Percentiles rank a stretch among this genome's conserved stretches.
Evolutionary conservation across 2,113 vertebrate genomes (phyloP).

Genomic region (Seriola dumerili): DNA sequence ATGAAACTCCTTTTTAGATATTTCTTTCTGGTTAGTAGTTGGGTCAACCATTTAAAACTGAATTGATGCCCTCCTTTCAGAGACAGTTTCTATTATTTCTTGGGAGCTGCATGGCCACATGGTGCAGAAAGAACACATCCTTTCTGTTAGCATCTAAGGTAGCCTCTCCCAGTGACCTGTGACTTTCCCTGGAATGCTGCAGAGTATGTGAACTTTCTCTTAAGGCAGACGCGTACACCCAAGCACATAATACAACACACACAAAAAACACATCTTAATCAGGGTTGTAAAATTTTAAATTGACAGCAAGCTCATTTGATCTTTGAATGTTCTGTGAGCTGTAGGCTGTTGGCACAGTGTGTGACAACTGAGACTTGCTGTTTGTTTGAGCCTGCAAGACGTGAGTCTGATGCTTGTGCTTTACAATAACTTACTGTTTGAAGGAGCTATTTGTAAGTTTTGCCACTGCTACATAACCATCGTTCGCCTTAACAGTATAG

Average conservation of each 20-base stretch:
- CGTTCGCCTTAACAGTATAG: too few species aligned
- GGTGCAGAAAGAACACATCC: slow-evolving; percentile 22
- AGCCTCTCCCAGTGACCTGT: slow-evolving; percentile 52
- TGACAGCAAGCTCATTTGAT: background rate
- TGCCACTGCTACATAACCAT: too few species aligned
- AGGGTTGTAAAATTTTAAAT: slow-evolving; percentile 1
- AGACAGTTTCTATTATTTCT: background rate
- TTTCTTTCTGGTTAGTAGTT: background rate
- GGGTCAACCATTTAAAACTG: background rate
- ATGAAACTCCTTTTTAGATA: background rate
- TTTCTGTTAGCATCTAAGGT: slow-evolving; percentile 28
- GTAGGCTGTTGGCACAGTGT: background rate
- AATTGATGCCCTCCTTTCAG: background rate
- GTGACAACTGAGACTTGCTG: background rate
- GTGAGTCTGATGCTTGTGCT: background rate
- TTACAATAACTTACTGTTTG: background rate
- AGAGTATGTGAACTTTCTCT: slow-evolving; percentile 51
- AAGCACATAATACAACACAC: slow-evolving; percentile 19
- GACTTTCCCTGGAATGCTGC: slow-evolving; percentile 39
- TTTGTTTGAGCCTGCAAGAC: background rate
- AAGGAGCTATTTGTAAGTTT: too few species aligned
- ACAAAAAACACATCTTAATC: slow-evolving; percentile 14
- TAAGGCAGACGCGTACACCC: slow-evolving; percentile 30
- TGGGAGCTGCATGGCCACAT: slow-evolving; percentile 1
- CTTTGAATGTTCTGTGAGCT: background rate